Evolutionary conservation across 2,797 vertebrate genomes (phyloP).

Genomic region (Melanotaenia parkinsoni): DNA sequence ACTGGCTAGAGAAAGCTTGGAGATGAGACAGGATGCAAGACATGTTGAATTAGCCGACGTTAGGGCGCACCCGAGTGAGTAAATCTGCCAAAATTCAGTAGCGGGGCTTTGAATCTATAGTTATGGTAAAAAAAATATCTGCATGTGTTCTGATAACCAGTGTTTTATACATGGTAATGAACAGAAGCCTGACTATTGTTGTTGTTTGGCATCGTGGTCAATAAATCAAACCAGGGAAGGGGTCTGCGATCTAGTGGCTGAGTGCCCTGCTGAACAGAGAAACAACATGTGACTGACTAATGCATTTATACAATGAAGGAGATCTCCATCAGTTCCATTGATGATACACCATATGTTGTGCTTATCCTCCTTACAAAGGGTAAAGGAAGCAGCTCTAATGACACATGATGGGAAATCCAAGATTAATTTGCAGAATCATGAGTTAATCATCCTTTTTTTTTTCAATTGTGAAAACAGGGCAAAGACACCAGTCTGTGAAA

Average conservation of each 20-base stretch:
- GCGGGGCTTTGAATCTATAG: slow-evolving; percentile 8
- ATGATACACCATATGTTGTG: slow-evolving; percentile 48
- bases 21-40: no score
- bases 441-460: no score
- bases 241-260: slow-evolving; percentile 42
- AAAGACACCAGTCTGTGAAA: no score
- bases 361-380: slow-evolving; percentile 11
- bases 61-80: no score
- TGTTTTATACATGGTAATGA: slow-evolving; percentile 23
- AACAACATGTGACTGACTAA: slow-evolving; percentile 41
- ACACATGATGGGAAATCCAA: slow-evolving; percentile 20
- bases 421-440: not conserved
- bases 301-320: slow-evolving; percentile 53
- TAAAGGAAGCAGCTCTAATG: slow-evolving; percentile 5
- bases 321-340: slow-evolving; percentile 34
- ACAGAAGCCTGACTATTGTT: slow-evolving; percentile 16
- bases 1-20: no score
- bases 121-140: slow-evolving; percentile 11
- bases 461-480: no score
- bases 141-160: slow-evolving; percentile 15
- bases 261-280: slow-evolving; percentile 37
- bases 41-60: no score
- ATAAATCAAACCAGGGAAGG: slow-evolving; percentile 16
- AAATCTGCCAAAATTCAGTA: no score
- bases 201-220: slow-evolving; percentile 17